Evolutionary conservation across 2,797 vertebrate species (phyloP).

Genomic region (Lindbergichthys nudifrons): DNA sequence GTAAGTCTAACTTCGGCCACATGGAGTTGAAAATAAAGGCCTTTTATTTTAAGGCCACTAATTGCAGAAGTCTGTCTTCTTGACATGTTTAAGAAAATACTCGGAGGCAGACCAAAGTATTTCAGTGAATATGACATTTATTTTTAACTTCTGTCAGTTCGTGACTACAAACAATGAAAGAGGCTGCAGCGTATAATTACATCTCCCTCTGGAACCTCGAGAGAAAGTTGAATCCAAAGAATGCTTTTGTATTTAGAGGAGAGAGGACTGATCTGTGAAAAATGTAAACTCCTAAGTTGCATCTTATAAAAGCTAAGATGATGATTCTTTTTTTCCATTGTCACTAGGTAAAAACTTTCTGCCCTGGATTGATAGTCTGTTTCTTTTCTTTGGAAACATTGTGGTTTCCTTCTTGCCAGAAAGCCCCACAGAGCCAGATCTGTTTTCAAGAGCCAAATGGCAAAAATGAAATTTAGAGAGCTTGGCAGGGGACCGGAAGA

Average conservation of each 20-base stretch:
- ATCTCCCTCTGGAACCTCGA: not conserved
- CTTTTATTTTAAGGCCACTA: not conserved
- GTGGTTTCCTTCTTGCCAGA: conserved; percentile 54
- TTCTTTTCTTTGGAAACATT: conserved; percentile 53
- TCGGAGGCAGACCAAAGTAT: not conserved
- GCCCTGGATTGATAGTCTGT: conserved; percentile 53
- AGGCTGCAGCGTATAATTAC: conserved; percentile 2
- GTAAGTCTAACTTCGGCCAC: not conserved
- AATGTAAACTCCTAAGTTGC: conserved; percentile 5
- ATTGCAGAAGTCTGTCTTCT: not conserved
- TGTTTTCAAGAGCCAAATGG: conserved; percentile 68
- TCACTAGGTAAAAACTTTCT: conserved; percentile 49
- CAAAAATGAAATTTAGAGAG: conserved; percentile 63
- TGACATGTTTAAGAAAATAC: conserved; percentile 12
- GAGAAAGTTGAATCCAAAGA: conserved; percentile 9
- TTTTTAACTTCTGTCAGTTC: conserved; percentile 17
- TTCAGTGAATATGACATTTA: conserved; percentile 17
- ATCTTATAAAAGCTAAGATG: conserved; percentile 23
- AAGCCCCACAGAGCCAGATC: conserved; percentile 50
- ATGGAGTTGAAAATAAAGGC: not conserved
- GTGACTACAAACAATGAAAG: conserved; percentile 15
- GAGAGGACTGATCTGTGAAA: conserved; percentile 6
- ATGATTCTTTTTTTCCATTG: conserved; percentile 36
- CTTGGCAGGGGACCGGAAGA: conserved; percentile 32
- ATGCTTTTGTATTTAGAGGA: conserved; percentile 12